Evolutionary conservation across 2,888 invertebrate species (phyloP).

Genomic region (Dasypolia templi): DNA sequence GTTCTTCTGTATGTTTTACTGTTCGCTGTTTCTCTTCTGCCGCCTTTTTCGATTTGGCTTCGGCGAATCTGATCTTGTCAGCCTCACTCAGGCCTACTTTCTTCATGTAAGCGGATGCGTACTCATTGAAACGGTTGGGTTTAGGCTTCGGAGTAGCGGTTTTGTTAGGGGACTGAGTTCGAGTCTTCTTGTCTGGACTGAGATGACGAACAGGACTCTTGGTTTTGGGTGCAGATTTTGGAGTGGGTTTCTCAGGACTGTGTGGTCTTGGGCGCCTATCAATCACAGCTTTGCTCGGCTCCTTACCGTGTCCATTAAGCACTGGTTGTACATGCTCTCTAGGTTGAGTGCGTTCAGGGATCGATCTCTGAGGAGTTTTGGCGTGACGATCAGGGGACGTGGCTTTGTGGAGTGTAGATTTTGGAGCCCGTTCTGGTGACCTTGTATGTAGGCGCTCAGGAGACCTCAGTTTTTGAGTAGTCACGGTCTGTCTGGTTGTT

Average conservation of each 20-base stretch:
- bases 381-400: conserved; percentile 75
- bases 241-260: conserved; percentile 79
- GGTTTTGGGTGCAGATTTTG: conserved; percentile 69
- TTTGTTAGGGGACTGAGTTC: conserved; percentile 83
- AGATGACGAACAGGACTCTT: conserved; percentile 79
- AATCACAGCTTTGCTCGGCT: conserved; percentile 66
- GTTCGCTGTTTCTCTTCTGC: conserved; percentile 69
- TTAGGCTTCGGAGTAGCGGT: conserved; percentile 77
- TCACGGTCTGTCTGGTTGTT: conserved; percentile 73
- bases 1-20: conserved; percentile 70
- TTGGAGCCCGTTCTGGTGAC: conserved; percentile 73
- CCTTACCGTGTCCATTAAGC: conserved; percentile 78
- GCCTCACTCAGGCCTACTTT: conserved; percentile 84
- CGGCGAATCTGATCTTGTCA: conserved; percentile 78
- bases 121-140: conserved; percentile 85
- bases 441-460: conserved; percentile 73
- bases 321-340: conserved; percentile 68
- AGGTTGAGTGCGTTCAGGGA: conserved; percentile 66
- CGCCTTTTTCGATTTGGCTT: conserved; percentile 73
- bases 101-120: conserved; percentile 88
- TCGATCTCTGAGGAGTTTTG: conserved; percentile 67
- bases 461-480: conserved; percentile 69
- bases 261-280: conserved; percentile 73
- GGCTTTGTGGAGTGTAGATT: conserved; percentile 69
- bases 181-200: conserved; percentile 84